These are phyloP conservation scores for Halcyon badia DNA, from an alignment of 2,797 vertebrate genomes.

Conservation along the genomic window DNA sequence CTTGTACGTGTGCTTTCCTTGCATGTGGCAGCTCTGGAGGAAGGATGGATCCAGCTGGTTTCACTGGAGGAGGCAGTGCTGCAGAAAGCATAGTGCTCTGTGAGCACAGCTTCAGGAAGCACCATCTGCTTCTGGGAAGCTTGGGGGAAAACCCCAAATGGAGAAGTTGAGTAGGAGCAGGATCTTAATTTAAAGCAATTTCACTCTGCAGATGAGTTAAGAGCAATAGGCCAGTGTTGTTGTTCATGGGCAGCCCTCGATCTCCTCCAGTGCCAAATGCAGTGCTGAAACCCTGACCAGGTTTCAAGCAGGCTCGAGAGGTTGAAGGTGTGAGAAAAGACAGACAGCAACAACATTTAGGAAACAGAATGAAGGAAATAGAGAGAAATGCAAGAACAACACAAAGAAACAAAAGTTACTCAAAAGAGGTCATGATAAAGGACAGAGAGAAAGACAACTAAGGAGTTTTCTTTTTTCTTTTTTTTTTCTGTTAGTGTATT, in stretches of 20 bases:
- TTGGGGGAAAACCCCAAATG: constrained; percentile 58
- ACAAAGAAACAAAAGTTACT: neutral
- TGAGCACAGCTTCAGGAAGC: constrained; percentile 28
- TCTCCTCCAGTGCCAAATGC: neutral
- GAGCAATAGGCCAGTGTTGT: neutral
- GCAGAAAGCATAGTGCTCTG: neutral
- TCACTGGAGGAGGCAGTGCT: accelerated
- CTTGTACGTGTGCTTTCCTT: neutral
- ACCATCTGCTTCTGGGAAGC: constrained; percentile 59
- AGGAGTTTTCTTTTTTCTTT: neutral
- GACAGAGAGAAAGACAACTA: neutral
- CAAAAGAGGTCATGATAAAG: neutral
- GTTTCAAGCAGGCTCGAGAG: neutral
- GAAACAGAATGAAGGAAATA: neutral
- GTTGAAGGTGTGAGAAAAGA: neutral
- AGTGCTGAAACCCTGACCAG: neutral
- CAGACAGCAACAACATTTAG: neutral
- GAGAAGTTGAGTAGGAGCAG: constrained; percentile 63
- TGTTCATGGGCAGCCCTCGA: neutral
- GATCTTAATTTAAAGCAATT: constrained; percentile 51
- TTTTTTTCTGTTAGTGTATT: neutral
- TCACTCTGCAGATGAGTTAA: constrained; percentile 47
- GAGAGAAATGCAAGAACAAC: neutral
- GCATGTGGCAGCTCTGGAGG: neutral
- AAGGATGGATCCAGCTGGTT: neutral